Percentiles rank a stretch among this genome's conserved stretches.
Conservation (phyloP, 2,888 invertebrate genomes). For the Cynaeus angustus region DNA sequence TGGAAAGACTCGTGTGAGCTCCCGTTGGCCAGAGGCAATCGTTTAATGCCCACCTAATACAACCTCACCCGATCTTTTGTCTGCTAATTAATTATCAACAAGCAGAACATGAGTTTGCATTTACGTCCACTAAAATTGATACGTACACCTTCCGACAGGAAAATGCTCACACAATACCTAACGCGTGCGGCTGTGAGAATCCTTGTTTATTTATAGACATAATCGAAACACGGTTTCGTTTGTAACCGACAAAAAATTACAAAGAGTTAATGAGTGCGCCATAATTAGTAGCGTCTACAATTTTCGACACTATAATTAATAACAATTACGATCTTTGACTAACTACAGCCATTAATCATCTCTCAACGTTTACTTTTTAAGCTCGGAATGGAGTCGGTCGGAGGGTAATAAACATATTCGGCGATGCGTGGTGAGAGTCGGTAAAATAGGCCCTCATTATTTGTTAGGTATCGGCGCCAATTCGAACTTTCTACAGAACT, state of each 20-base stretch:
- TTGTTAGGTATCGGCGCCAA: slow-evolving; percentile 48
- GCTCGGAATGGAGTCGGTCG: neutral
- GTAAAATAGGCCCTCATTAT: slow-evolving; percentile 37
- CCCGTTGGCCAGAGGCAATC: slow-evolving; percentile 50
- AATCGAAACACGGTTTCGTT: slow-evolving; percentile 42
- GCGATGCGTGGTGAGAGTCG: slow-evolving; percentile 27
- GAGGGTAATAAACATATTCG: slow-evolving; percentile 16
- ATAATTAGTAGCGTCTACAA: slow-evolving; percentile 42
- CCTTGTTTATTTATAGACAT: slow-evolving; percentile 29
- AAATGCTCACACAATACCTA: slow-evolving; percentile 40
- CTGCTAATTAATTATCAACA: slow-evolving; percentile 51
- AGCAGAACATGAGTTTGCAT: slow-evolving; percentile 50
- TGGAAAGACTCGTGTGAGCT: slow-evolving; percentile 48
- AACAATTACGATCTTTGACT: slow-evolving; percentile 31
- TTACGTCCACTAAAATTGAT: slow-evolving; percentile 50
- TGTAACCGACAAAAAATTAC: slow-evolving; percentile 34
- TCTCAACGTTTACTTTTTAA: slow-evolving; percentile 21
- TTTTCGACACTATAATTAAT: slow-evolving; percentile 44
- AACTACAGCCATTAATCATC: slow-evolving; percentile 34
- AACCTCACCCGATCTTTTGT: slow-evolving; percentile 48
- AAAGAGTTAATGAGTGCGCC: slow-evolving; percentile 41
- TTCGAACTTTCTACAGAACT: slow-evolving; percentile 66
- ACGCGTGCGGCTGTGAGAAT: slow-evolving; percentile 38
- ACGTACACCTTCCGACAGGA: slow-evolving; percentile 48
- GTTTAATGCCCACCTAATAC: slow-evolving; percentile 49